A percentile compares a stretch with the other conserved stretches of the same genome.
Evolutionary conservation across 23 tunicate species (phyloP).

Genomic region (Diplosoma virens): DNA sequence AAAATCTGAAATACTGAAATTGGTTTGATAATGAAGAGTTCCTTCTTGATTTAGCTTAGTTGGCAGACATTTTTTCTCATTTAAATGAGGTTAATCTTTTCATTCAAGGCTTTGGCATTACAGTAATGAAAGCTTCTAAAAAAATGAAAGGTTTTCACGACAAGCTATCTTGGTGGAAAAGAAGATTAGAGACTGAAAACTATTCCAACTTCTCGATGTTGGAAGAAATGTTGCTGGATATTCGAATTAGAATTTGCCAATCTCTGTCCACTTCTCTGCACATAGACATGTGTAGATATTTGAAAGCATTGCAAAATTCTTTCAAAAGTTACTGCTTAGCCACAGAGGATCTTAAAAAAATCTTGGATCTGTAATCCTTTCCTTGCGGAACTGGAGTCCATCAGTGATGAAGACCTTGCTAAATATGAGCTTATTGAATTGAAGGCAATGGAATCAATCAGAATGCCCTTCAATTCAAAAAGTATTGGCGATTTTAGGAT

Average conservation of each 20-base stretch:
- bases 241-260: neutral
- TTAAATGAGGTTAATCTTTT: constrained; percentile 41
- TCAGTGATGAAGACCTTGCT: constrained; percentile 51
- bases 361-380: constrained; percentile 13
- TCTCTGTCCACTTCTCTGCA: constrained; percentile 21
- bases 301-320: constrained; percentile 14
- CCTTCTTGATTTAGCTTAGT: constrained; percentile 28
- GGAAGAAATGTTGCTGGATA: constrained; percentile 21
- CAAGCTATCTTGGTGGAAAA: constrained; percentile 46
- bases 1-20: constrained; percentile 22
- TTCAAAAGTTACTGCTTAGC: constrained; percentile 6
- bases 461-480: constrained; percentile 32
- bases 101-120: constrained; percentile 41
- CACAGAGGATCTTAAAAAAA: constrained; percentile 25
- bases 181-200: constrained; percentile 36
- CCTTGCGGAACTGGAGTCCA: constrained; percentile 23
- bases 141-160: constrained; percentile 38
- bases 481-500: constrained; percentile 30
- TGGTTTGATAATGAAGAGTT: constrained; percentile 38
- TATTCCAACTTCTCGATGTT: constrained; percentile 32
- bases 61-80: constrained; percentile 31
- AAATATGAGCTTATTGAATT: constrained; percentile 37
- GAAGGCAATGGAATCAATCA: constrained; percentile 28
- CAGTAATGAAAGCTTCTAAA: constrained; percentile 31
- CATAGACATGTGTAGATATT: constrained; percentile 22